Evolutionary conservation across 2,113 vertebrate genomes (phyloP).

Genomic region (Onychorhynchus coronatus): DNA sequence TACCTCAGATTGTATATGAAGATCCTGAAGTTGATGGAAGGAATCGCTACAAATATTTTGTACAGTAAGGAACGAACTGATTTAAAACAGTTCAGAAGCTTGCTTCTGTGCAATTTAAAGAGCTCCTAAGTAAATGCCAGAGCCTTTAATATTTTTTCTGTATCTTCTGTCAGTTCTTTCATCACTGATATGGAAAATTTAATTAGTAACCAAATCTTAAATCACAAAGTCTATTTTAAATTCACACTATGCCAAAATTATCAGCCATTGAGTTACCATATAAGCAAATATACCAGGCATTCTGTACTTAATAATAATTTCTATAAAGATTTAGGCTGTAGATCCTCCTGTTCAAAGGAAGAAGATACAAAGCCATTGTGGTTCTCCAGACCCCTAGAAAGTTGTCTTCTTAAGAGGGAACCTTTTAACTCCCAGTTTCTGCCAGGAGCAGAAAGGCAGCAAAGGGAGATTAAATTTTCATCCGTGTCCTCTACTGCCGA

Average conservation of each 20-base stretch:
- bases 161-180: background rate
- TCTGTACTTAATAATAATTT: background rate
- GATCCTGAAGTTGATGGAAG: constrained; percentile 77
- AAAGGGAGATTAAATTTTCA: background rate
- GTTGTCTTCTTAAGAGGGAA: background rate
- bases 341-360: background rate
- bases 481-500: background rate
- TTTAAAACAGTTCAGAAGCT: background rate
- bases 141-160: background rate
- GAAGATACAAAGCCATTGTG: background rate
- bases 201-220: background rate
- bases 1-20: constrained; percentile 51
- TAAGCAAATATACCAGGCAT: background rate
- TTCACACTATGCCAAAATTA: background rate
- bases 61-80: constrained; percentile 73
- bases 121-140: background rate
- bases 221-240: background rate
- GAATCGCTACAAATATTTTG: constrained; percentile 90
- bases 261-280: background rate
- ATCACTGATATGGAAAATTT: background rate
- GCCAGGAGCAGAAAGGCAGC: background rate
- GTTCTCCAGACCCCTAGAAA: background rate
- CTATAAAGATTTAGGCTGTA: background rate
- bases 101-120: background rate
- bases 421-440: background rate